A percentile compares a stretch with the other conserved stretches of the same genome.
These are phyloP conservation scores for Sceloporus tristichus DNA, from an alignment of 2,113 vertebrate species.

Conservation along the genomic window DNA sequence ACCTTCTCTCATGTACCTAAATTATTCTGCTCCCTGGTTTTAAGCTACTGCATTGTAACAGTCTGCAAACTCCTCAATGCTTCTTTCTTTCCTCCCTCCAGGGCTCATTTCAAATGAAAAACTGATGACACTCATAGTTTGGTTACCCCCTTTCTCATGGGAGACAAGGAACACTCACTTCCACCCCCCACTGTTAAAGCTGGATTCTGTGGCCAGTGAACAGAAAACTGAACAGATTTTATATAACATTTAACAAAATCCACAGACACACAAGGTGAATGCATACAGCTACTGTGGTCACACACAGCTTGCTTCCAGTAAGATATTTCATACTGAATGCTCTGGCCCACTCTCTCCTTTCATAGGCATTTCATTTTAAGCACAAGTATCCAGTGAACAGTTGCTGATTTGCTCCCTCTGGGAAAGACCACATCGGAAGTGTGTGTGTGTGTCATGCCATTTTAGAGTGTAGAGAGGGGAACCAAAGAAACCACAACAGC, in stretches of 20 bases:
- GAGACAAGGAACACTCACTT: background rate
- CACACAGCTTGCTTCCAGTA: slow-evolving; percentile 21
- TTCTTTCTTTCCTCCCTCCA: background rate
- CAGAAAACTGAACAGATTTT: background rate
- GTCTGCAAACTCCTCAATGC: background rate
- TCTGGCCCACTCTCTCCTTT: background rate
- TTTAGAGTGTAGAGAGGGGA: background rate
- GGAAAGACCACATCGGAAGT: background rate
- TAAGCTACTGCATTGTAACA: background rate
- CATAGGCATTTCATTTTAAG: background rate
- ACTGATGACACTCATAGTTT: background rate
- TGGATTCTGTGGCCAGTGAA: background rate
- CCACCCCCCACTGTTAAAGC: slow-evolving; percentile 1
- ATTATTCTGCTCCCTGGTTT: background rate
- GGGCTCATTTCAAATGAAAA: background rate
- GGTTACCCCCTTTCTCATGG: accelerated
- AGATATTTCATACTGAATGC: background rate
- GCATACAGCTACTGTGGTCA: background rate
- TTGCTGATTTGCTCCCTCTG: background rate
- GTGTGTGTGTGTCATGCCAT: background rate
- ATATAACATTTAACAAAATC: slow-evolving; percentile 24
- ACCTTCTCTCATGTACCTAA: background rate
- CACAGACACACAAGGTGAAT: background rate
- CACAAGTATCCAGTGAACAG: background rate
- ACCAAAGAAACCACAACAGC: background rate